phyloP scores from a whole-genome alignment of 1,140 invertebrate genomes.

The Chelonus insularis region DNA sequence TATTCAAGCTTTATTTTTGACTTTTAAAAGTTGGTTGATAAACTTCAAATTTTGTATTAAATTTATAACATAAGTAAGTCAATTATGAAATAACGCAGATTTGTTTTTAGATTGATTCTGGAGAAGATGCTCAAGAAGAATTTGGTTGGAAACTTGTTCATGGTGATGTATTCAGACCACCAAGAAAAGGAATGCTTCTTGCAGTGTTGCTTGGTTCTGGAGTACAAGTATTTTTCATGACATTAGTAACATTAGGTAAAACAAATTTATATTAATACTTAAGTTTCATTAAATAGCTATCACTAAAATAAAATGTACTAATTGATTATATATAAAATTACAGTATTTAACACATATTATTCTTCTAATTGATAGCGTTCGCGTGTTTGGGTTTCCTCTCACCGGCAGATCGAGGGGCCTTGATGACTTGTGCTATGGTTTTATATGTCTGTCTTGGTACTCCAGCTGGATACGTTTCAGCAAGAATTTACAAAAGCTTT shows the following conservation, averaged over 20 bases:
- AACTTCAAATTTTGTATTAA: constrained; percentile 1
- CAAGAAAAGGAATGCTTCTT: constrained; percentile 94
- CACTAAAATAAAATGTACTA: too few relatives aligned
- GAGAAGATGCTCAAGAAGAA: constrained; percentile 97
- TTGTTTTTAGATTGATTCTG: constrained; percentile 78
- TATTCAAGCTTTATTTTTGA: not conserved
- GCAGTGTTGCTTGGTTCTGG: constrained; percentile 95
- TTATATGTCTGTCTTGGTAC: constrained; percentile 94
- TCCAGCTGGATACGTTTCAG: constrained; percentile 93
- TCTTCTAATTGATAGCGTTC: constrained; percentile 69
- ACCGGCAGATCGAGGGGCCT: constrained; percentile 94
- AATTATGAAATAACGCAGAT: constrained; percentile 53
- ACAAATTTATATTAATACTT: too few relatives aligned
- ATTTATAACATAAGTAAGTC: constrained; percentile 39
- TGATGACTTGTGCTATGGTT: constrained; percentile 97
- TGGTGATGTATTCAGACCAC: constrained; percentile 93
- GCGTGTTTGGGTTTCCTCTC: constrained; percentile 97
- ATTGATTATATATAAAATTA: too few relatives aligned
- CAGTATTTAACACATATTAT: constrained; percentile 25
- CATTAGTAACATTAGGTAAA: constrained; percentile 68
- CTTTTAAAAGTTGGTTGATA: not conserved
- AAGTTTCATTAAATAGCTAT: too few relatives aligned
- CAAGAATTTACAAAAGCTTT: constrained; percentile 97
- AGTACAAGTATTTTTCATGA: constrained; percentile 79
- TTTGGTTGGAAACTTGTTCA: constrained; percentile 99